phyloP scores from a whole-genome alignment of 2,888 invertebrate genomes.

The Agrotis clavis region DNA sequence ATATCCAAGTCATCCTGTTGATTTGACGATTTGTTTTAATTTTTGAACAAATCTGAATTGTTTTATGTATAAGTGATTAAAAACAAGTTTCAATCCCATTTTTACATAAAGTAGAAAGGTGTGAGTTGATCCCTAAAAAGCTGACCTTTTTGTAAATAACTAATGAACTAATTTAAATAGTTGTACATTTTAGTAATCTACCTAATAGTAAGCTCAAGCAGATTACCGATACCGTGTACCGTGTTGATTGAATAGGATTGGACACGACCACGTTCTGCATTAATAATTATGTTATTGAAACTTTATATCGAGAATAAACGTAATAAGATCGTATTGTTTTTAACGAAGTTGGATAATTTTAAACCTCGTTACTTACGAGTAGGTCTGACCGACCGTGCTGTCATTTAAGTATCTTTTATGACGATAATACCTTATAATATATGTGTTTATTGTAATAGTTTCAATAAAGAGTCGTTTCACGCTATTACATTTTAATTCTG shows the following conservation, averaged over 20 bases:
- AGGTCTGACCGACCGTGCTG: too few species aligned
- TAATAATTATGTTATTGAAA: constrained; percentile 26
- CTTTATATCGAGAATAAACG: not conserved
- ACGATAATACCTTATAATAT: not conserved
- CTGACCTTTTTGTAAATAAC: constrained; percentile 29
- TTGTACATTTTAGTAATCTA: constrained; percentile 16
- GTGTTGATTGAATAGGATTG: constrained; percentile 33
- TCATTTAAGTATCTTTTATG: not conserved
- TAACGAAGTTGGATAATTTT: not conserved
- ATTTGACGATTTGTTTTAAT: too few species aligned
- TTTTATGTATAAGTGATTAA: too few species aligned
- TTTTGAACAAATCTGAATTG: too few species aligned
- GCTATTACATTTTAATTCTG: too few species aligned
- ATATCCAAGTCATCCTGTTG: too few species aligned
- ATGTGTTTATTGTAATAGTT: too few species aligned
- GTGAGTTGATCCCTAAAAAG: not conserved
- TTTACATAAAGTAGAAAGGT: not conserved
- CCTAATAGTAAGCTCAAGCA: constrained; percentile 31
- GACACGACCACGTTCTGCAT: constrained; percentile 31
- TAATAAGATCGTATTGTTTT: not conserved
- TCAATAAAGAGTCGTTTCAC: too few species aligned
- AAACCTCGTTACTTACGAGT: not conserved
- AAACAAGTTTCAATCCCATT: not conserved
- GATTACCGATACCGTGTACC: constrained; percentile 40
- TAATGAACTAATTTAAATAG: constrained; percentile 37